Evolutionary conservation across 2,113 vertebrate species (phyloP).

Genomic region (Prinia subflava): DNA sequence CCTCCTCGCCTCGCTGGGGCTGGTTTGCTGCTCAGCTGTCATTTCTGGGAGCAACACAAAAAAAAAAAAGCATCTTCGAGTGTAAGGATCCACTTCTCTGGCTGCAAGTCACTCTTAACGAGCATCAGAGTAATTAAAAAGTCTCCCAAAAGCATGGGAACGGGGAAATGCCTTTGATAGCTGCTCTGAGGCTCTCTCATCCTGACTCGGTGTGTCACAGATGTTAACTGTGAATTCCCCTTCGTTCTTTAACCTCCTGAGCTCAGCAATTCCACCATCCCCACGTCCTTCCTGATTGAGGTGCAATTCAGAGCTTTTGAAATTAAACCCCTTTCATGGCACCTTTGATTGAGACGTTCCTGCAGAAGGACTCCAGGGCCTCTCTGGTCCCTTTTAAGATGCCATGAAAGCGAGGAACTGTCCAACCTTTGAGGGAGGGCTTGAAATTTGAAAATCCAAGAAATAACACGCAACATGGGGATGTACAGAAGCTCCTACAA

Average conservation of each 20-base stretch:
- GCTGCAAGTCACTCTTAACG: not conserved
- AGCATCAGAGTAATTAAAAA: slow-evolving; percentile 57
- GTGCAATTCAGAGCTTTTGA: slow-evolving; percentile 46
- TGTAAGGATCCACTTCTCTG: not conserved
- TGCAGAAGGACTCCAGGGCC: slow-evolving; percentile 11
- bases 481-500: fast-evolving
- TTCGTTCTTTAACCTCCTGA: slow-evolving; percentile 48
- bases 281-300: slow-evolving; percentile 8
- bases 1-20: not conserved
- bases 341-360: not conserved
- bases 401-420: not conserved
- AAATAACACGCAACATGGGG: not conserved
- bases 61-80: not conserved
- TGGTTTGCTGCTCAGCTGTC: not conserved
- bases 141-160: not conserved
- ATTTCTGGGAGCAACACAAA: not conserved
- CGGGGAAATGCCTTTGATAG: slow-evolving; percentile 34
- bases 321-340: slow-evolving; percentile 51
- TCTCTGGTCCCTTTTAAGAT: not conserved
- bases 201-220: slow-evolving; percentile 16
- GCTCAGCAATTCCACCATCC: slow-evolving; percentile 49
- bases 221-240: slow-evolving; percentile 4
- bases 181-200: slow-evolving; percentile 40
- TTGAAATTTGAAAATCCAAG: not conserved
- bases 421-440: not conserved